Conservation (phyloP, 2,113 vertebrate genomes). For the Pavo muticus region DNA sequence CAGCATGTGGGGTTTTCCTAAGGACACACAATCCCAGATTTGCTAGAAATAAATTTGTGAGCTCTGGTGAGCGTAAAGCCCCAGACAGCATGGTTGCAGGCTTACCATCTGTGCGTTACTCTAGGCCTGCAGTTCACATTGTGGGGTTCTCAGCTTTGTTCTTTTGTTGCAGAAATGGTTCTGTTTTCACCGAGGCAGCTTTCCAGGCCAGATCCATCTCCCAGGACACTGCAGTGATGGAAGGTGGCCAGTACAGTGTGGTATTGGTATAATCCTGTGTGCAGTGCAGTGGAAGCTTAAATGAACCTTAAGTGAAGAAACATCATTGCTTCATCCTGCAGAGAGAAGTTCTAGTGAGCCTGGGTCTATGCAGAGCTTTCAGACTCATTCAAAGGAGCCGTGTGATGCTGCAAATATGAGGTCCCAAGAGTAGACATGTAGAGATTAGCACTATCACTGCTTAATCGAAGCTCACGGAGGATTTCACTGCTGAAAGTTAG, state of each 20-base stretch:
- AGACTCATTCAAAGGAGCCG: neutral
- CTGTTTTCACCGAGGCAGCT: neutral
- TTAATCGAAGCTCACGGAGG: neutral
- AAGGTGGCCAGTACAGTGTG: neutral
- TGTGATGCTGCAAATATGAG: neutral
- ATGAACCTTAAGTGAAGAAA: neutral
- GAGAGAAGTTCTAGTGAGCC: neutral
- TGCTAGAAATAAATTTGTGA: conserved; percentile 9
- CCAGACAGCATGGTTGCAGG: neutral
- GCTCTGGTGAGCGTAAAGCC: neutral
- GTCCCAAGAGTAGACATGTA: neutral
- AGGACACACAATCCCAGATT: neutral
- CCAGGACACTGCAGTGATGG: conserved; percentile 28
- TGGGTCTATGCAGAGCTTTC: neutral
- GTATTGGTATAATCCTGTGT: neutral
- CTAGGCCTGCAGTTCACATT: neutral
- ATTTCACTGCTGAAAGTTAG: neutral
- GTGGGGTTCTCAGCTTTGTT: neutral
- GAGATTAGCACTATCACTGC: neutral
- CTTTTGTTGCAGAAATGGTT: conserved; percentile 17
- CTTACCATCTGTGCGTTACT: neutral
- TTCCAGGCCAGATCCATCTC: conserved; percentile 30
- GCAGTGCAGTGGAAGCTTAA: neutral
- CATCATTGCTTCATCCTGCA: conserved; percentile 5
- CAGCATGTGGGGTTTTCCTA: neutral